Percentiles rank a stretch among this genome's conserved stretches.
phyloP scores from a whole-genome alignment of 2,797 vertebrate species.

The Acanthurus leucopareius region DNA sequence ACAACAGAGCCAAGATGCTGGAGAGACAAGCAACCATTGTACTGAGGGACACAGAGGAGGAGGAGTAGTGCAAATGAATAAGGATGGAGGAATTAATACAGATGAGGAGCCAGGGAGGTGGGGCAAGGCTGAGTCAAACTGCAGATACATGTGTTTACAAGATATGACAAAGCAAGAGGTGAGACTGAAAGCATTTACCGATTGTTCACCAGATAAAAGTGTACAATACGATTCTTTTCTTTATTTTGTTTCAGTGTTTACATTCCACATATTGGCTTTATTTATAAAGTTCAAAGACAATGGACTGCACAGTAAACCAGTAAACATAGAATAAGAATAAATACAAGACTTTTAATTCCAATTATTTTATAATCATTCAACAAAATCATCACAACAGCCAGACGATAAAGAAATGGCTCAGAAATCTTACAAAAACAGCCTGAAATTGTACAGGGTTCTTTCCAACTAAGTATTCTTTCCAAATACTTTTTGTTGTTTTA shows the following conservation, averaged over 20 bases:
- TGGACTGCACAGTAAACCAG: neutral
- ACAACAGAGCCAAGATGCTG: constrained; percentile 24
- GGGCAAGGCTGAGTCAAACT: constrained; percentile 22
- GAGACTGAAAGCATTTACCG: neutral
- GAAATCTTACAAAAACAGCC: neutral
- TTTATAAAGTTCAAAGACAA: too few relatives aligned
- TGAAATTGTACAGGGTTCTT: neutral
- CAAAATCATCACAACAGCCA: neutral
- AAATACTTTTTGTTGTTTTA: constrained; percentile 30
- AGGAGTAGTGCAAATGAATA: constrained; percentile 8
- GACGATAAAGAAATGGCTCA: neutral
- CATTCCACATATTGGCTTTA: neutral
- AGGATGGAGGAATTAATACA: constrained; percentile 28
- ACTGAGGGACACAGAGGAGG: constrained; percentile 3
- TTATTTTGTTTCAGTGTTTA: neutral
- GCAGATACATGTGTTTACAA: constrained; percentile 9
- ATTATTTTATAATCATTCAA: neutral
- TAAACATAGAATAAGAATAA: neutral
- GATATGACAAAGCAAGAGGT: constrained; percentile 49
- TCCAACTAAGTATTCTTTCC: constrained; percentile 19
- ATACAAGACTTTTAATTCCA: neutral
- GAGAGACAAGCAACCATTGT: constrained; percentile 18
- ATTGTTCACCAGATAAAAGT: neutral
- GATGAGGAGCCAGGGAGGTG: constrained; percentile 10
- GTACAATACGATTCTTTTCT: neutral